Percentiles rank a stretch among this genome's conserved stretches.
phyloP scores from a whole-genome alignment of 2,113 vertebrate species.

The Tapirus terrestris region DNA sequence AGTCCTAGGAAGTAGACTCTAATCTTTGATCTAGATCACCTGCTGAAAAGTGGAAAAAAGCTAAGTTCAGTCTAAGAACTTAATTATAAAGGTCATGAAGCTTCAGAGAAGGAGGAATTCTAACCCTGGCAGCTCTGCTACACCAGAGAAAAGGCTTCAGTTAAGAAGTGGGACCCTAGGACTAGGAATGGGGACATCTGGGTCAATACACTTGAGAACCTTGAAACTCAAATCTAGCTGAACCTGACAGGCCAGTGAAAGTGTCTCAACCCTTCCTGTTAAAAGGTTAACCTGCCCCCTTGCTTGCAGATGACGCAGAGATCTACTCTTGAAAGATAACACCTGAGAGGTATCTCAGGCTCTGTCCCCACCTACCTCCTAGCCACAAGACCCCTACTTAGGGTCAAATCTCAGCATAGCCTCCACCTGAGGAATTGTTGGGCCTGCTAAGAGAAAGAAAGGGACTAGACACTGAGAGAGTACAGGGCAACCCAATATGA shows the following conservation, averaged over 20 bases:
- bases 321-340: constrained; percentile 24
- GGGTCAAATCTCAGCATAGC: not conserved
- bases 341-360: not conserved
- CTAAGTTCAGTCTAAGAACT: constrained; percentile 6
- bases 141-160: not conserved
- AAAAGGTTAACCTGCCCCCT: not conserved
- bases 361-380: not conserved
- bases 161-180: not conserved
- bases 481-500: not conserved
- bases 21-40: not conserved
- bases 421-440: not conserved
- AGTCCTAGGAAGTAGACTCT: not conserved
- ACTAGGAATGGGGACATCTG: not conserved
- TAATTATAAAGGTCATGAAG: not conserved
- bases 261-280: not conserved
- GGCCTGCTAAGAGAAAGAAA: not conserved
- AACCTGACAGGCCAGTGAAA: not conserved
- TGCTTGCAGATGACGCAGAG: not conserved
- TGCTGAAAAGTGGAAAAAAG: not conserved
- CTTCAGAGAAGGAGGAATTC: constrained; percentile 8
- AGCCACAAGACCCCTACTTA: not conserved
- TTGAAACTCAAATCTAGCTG: not conserved
- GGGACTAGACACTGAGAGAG: not conserved
- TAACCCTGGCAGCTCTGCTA: not conserved
- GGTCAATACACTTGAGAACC: not conserved